These are phyloP conservation scores for Bubo scandiacus DNA, from an alignment of 2,113 vertebrate species.

Conservation along the genomic window DNA sequence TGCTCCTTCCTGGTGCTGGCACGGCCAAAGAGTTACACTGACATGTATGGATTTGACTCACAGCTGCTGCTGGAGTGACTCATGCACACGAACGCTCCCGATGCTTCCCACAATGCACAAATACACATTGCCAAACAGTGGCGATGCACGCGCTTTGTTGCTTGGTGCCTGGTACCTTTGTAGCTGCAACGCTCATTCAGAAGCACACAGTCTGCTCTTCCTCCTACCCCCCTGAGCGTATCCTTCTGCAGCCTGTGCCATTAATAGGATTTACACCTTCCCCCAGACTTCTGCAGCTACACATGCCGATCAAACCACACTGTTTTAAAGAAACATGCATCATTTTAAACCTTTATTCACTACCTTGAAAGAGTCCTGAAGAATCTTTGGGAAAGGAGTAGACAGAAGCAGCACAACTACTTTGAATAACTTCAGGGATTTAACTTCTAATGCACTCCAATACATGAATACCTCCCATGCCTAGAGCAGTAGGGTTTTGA, in stretches of 20 bases:
- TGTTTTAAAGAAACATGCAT: not conserved
- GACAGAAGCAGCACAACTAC: not conserved
- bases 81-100: not conserved
- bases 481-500: slow-evolving; percentile 20
- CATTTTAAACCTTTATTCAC: not conserved
- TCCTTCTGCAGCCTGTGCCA: not conserved
- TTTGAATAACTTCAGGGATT: not conserved
- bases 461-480: not conserved
- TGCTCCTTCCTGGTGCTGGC: not conserved
- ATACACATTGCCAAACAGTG: not conserved
- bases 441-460: not conserved
- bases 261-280: not conserved
- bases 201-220: not conserved
- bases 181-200: not conserved
- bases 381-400: not conserved
- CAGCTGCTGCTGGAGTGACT: slow-evolving; percentile 27
- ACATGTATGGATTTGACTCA: slow-evolving; percentile 21
- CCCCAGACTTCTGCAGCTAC: not conserved
- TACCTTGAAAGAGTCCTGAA: not conserved
- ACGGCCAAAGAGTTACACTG: not conserved
- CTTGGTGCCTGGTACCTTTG: not conserved
- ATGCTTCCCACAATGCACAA: not conserved
- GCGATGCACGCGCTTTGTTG: not conserved
- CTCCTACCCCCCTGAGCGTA: not conserved
- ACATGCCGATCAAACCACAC: not conserved